Evolutionary conservation across 2,888 invertebrate genomes (phyloP).

Genomic region (Marasmarcha lunaedactyla): DNA sequence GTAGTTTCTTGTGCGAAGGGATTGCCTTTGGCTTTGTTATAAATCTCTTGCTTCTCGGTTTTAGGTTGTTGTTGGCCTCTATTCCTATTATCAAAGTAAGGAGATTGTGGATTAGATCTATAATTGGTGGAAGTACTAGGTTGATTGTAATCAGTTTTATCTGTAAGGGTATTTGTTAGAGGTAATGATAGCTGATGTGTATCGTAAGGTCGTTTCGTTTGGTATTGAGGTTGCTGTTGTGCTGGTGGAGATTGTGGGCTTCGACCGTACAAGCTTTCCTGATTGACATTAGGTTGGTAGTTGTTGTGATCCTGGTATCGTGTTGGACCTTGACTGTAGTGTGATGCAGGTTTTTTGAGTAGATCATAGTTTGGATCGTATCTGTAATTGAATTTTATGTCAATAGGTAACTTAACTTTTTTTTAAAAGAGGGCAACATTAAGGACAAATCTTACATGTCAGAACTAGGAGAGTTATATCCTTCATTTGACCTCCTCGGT

Average conservation of each 20-base stretch:
- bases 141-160: slow-evolving; percentile 47
- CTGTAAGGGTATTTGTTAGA: slow-evolving; percentile 49
- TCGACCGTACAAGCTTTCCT: slow-evolving; percentile 65
- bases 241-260: slow-evolving; percentile 58
- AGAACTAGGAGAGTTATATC: slow-evolving; percentile 81
- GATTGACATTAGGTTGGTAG: slow-evolving; percentile 42
- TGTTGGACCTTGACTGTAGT: slow-evolving; percentile 55
- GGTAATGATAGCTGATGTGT: slow-evolving; percentile 58
- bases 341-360: slow-evolving; percentile 65
- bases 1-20: slow-evolving; percentile 47
- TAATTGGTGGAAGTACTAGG: slow-evolving; percentile 32
- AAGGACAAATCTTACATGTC: slow-evolving; percentile 65
- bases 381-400: slow-evolving; percentile 37
- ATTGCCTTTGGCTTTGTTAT: slow-evolving; percentile 44
- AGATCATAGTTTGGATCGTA: slow-evolving; percentile 67
- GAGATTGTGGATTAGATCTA: slow-evolving; percentile 59
- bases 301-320: slow-evolving; percentile 50
- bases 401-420: background rate
- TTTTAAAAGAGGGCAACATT: background rate
- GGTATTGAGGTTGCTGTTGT: slow-evolving; percentile 45
- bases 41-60: slow-evolving; percentile 35
- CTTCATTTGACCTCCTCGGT: slow-evolving; percentile 82
- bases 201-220: slow-evolving; percentile 50
- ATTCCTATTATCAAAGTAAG: slow-evolving; percentile 60
- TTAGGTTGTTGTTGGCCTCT: slow-evolving; percentile 37